phyloP scores from a whole-genome alignment of 2,113 vertebrate genomes.

The Orthonyx spaldingii region DNA sequence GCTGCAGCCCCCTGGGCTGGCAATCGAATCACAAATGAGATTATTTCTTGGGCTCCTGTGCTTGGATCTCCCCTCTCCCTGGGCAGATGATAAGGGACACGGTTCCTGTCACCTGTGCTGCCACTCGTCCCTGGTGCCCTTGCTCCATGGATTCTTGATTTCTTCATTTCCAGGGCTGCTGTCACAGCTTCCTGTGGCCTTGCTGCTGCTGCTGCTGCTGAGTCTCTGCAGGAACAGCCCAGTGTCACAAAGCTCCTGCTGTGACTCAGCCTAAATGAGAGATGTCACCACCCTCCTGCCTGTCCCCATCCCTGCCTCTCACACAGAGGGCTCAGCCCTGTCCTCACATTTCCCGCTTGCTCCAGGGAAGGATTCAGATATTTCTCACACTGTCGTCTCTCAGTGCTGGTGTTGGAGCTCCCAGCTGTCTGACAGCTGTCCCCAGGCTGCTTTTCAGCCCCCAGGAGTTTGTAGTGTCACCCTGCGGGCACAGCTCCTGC shows the following conservation, averaged over 20 bases:
- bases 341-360: neutral
- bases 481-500: neutral
- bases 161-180: neutral
- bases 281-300: neutral
- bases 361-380: neutral
- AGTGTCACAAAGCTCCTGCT: neutral
- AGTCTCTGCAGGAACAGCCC: neutral
- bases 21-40: neutral
- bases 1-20: neutral
- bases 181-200: neutral
- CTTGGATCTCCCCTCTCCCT: neutral
- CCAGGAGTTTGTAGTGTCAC: neutral
- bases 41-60: neutral
- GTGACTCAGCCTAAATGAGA: neutral
- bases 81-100: neutral
- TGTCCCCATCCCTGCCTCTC: neutral
- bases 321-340: neutral
- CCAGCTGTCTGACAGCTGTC: neutral
- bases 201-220: neutral
- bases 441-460: neutral
- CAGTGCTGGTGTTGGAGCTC: neutral
- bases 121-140: accelerated
- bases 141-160: neutral
- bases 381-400: neutral
- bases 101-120: neutral